Evolutionary conservation across 2,888 invertebrate genomes (phyloP), one percentile per base, ranked within the genome.

Genomic region (Campoplex capitator): DNA sequence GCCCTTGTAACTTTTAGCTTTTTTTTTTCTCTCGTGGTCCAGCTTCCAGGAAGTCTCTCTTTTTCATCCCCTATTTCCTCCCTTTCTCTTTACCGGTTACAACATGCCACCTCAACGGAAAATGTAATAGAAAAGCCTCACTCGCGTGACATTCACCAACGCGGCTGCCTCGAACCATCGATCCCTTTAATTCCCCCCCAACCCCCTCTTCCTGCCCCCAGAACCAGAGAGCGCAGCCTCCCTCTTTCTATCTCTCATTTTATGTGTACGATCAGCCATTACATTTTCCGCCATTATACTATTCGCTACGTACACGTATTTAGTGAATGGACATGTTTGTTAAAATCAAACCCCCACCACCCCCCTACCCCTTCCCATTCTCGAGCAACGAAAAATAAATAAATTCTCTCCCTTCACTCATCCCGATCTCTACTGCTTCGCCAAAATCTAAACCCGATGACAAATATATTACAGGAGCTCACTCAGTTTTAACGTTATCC

Each of bases 151-250:
- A 86, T 88, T 87, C 89, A 82, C 86, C 84, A 87, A 76, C 80
- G 87, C 86, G 84, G 83, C 88, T 87, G 86, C 88, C 87, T 88
- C 81, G 81, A 88, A 88, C 82, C 88, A 89, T 89, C 87, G 89
- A 89, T 88, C 88, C 87, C 74, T 78, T 76, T 51, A 48, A 58
- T 71, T 62, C 62, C 58, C 18, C 28, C 45, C 8, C 13, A 11
- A 28, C 75, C 11, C 42, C 18, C 58, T 73, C 71, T 23, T 45
- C 45, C 70, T 70, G 7, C 51, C 18, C 42, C 45, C 35, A n/a
- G 18, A 56, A 54, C 35, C 38, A 74, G 54, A 82, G 75, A 82
- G 8, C 32, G 62, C 81, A 73, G 65, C 90, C 68, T 88, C 56
- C 74, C 80, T 70, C 81, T 58, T 80, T 79, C 78, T 67, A 77